phyloP scores from a whole-genome alignment of 2,797 vertebrate species.

The Arrhamphus sclerolepis region DNA sequence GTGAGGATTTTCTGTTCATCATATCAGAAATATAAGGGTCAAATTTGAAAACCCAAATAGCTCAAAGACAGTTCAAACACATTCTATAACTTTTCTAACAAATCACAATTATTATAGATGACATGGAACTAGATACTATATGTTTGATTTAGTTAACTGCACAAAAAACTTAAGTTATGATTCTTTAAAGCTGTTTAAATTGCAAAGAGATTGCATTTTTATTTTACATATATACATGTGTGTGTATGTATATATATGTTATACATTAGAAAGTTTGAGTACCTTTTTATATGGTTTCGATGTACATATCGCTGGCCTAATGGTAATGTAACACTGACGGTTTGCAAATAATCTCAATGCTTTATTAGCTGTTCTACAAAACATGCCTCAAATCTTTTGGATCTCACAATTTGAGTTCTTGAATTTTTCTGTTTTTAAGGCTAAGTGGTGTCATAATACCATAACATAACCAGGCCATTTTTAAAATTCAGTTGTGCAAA shows the following conservation, averaged over 20 bases:
- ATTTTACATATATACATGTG: no score
- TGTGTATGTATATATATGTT: no score
- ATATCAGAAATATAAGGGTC: conserved; percentile 58
- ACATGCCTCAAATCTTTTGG: conserved; percentile 1
- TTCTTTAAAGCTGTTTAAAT: no score
- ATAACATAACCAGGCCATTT: conserved; percentile 27
- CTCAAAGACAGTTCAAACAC: conserved; percentile 19
- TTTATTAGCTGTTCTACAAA: no score
- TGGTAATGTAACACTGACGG: no score
- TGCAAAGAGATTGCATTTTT: no score
- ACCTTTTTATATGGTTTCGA: no score
- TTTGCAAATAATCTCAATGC: no score
- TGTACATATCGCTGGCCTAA: no score
- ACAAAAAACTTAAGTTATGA: no score
- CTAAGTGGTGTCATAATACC: conserved; percentile 14
- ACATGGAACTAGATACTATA: conserved; percentile 3
- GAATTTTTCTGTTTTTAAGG: conserved; percentile 6
- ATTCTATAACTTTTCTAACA: conserved; percentile 5
- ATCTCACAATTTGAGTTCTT: conserved; percentile 15
- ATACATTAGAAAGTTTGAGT: no score
- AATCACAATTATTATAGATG: conserved; percentile 9
- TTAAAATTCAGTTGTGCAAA: conserved; percentile 53
- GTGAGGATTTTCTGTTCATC: conserved; percentile 77
- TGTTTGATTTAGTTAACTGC: conserved; percentile 7
- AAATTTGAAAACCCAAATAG: conserved; percentile 43